Conservation (phyloP, 64 coral and sea anemone genomes). For the Trachythela sp. region DNA sequence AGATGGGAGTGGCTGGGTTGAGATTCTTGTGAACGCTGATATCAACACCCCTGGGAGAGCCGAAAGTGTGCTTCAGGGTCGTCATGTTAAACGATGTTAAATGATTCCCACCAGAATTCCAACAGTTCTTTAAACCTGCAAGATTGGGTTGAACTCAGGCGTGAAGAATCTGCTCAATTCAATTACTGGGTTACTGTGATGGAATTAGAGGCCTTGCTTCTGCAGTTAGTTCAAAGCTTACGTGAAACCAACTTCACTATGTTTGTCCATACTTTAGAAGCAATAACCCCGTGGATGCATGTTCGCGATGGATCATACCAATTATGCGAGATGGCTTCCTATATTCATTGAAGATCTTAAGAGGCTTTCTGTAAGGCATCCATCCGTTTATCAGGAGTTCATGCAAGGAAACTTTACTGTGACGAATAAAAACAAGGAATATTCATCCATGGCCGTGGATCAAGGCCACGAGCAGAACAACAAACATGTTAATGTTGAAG, state of each 20-base stretch:
- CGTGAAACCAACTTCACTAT: conserved; percentile 26
- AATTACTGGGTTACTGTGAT: conserved; percentile 37
- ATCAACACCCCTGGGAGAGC: background rate
- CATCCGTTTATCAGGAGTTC: conserved; percentile 24
- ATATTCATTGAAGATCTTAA: conserved; percentile 26
- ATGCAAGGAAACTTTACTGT: conserved; percentile 24
- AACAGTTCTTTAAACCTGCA: background rate
- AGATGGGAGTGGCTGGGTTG: conserved; percentile 3
- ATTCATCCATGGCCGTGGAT: conserved; percentile 26
- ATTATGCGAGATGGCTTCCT: conserved; percentile 43
- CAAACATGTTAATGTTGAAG: conserved; percentile 25
- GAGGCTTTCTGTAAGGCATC: background rate
- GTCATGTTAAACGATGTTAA: conserved; percentile 27
- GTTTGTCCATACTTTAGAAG: background rate
- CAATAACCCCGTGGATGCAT: conserved; percentile 37
- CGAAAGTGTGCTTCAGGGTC: background rate
- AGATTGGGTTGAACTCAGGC: background rate
- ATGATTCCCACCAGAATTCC: background rate
- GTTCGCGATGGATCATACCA: conserved; percentile 44
- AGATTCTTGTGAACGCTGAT: background rate
- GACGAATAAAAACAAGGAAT: conserved; percentile 25
- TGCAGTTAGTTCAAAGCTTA: conserved; percentile 12
- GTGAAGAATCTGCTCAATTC: conserved; percentile 35
- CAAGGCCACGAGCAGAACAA: conserved; percentile 48
- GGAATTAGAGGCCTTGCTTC: conserved; percentile 16